A percentile compares a stretch with the other conserved stretches of the same genome.
Conservation (phyloP, 2,113 vertebrate genomes). For the Bambusicola thoracicus region DNA sequence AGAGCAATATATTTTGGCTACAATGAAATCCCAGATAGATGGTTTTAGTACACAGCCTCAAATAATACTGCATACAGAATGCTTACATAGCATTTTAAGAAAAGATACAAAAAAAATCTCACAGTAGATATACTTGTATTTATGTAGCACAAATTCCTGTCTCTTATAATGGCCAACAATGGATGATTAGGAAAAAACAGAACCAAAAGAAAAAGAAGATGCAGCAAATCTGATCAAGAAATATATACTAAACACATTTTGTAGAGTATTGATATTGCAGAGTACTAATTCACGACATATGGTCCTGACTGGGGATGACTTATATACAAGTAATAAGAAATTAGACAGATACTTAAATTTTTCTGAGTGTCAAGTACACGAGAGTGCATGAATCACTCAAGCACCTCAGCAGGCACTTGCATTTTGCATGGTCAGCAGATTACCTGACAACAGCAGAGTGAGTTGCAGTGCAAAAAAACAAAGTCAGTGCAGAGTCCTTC, state of each 20-base stretch:
- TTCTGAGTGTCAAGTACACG: not conserved
- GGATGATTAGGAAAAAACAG: not conserved
- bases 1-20: conserved; percentile 39
- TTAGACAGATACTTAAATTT: not conserved
- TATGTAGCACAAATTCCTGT: not conserved
- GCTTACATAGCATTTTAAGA: conserved; percentile 1
- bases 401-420: not conserved
- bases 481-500: not conserved
- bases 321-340: not conserved
- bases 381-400: not conserved
- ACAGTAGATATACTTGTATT: conserved; percentile 17
- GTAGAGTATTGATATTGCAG: not conserved
- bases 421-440: not conserved
- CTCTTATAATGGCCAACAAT: not conserved
- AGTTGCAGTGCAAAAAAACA: not conserved
- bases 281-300: not conserved
- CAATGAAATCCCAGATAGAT: conserved; percentile 59
- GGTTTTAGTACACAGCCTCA: not conserved
- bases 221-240: not conserved
- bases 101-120: not conserved
- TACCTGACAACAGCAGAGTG: not conserved
- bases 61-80: conserved; percentile 32
- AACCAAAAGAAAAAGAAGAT: not conserved
- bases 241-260: not conserved
- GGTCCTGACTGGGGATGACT: not conserved